Conservation (phyloP, 2,888 invertebrate genomes). For the Dascillus cervinus region DNA sequence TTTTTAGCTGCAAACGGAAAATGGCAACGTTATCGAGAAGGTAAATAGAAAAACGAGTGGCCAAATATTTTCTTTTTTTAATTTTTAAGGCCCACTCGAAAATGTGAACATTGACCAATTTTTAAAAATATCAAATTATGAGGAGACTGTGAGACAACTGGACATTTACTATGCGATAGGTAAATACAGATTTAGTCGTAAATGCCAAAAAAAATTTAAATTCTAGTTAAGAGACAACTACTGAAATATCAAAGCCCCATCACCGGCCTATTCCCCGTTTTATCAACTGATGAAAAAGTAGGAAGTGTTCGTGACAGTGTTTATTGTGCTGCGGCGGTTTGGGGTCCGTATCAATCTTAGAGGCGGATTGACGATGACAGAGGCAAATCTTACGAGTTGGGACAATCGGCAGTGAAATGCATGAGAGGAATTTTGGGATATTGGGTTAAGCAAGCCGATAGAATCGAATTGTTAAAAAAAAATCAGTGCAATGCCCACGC, state of each 20-base stretch:
- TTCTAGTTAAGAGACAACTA: constrained; percentile 81
- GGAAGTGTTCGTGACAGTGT: constrained; percentile 93
- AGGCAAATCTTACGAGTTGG: constrained; percentile 93
- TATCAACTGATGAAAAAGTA: constrained; percentile 69
- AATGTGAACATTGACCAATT: constrained; percentile 67
- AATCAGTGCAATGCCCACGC: constrained; percentile 85
- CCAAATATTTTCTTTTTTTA: too few species aligned
- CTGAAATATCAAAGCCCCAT: constrained; percentile 88
- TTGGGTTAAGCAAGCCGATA: constrained; percentile 90
- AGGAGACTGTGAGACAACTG: constrained; percentile 81
- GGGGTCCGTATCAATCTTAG: constrained; percentile 96
- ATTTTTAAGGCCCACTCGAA: too few species aligned
- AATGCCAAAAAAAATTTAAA: too few species aligned
- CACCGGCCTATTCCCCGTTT: constrained; percentile 85
- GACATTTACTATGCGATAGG: constrained; percentile 93
- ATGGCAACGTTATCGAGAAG: too few species aligned
- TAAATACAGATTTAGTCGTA: constrained; percentile 45
- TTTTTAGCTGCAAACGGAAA: too few species aligned
- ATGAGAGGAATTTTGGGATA: constrained; percentile 97
- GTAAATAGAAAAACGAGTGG: too few species aligned
- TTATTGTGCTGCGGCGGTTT: constrained; percentile 93
- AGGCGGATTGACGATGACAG: constrained; percentile 95
- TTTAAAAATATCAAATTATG: constrained; percentile 77
- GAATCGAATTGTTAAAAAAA: constrained; percentile 87
- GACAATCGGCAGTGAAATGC: constrained; percentile 96